Conservation (phyloP, 2,888 invertebrate species). For the Acanthosepion lycidas region DNA sequence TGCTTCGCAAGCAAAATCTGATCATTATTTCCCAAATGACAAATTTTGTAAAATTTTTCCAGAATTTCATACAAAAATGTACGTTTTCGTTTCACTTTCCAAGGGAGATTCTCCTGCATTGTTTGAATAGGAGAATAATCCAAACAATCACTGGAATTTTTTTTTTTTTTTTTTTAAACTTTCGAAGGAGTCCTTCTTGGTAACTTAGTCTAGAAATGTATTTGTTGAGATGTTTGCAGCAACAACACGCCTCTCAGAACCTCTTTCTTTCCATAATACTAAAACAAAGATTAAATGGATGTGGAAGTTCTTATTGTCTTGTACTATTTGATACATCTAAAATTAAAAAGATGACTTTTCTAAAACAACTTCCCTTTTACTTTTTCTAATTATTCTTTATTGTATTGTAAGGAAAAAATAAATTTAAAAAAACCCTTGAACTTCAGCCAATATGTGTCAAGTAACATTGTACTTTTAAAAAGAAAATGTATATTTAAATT, state of each 20-base stretch:
- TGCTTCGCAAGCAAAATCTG: not conserved
- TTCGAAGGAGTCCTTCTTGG: not conserved
- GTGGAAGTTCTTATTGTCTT: not conserved
- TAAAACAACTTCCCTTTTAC: not conserved
- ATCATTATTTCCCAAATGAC: not conserved
- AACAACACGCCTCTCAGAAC: not conserved
- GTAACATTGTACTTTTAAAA: not conserved
- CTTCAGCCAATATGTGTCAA: not conserved
- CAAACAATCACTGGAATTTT: no score
- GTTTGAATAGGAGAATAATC: no score
- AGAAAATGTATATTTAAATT: not conserved
- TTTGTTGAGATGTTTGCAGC: not conserved
- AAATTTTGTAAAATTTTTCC: not conserved
- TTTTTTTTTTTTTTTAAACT: not conserved
- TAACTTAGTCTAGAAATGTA: not conserved
- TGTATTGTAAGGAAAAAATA: not conserved
- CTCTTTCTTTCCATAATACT: not conserved
- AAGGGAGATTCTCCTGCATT: no score
- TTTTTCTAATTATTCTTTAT: not conserved
- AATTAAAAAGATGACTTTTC: not conserved
- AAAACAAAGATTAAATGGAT: not conserved
- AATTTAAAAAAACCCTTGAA: not conserved
- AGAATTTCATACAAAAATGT: not conserved
- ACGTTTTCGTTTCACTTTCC: not conserved
- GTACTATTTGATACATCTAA: not conserved